Evolutionary conservation across 2,888 invertebrate species (phyloP).

Genomic region (Criorhina ranunculi): DNA sequence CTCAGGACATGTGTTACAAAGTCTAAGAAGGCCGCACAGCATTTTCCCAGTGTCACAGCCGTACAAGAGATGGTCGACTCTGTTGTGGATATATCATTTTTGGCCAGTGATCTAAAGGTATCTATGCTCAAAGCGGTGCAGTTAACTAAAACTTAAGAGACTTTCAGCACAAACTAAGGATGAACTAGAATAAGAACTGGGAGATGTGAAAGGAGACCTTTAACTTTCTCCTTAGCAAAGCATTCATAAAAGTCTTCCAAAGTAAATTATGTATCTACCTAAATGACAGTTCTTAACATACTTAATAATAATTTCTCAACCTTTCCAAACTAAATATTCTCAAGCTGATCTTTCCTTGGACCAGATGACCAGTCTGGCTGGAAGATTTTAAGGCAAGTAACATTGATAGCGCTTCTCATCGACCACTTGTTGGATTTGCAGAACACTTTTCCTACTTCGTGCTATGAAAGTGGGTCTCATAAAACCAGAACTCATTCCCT

Average conservation of each 20-base stretch:
- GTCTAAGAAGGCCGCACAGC: slow-evolving; percentile 95
- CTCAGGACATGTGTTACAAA: slow-evolving; percentile 93
- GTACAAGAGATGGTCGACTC: slow-evolving; percentile 97
- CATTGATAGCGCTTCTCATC: no score
- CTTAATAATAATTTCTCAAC: slow-evolving; percentile 39
- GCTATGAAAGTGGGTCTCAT: no score
- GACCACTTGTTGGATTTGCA: no score
- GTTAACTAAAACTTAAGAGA: slow-evolving; percentile 77
- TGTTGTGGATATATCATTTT: slow-evolving; percentile 93
- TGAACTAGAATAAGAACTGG: slow-evolving; percentile 24
- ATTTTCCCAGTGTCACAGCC: slow-evolving; percentile 95
- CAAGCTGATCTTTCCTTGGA: not conserved
- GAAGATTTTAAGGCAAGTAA: no score
- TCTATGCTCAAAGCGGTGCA: slow-evolving; percentile 89
- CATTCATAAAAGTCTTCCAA: slow-evolving; percentile 69
- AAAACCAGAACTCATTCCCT: no score
- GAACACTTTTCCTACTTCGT: no score
- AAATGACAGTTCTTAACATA: slow-evolving; percentile 17
- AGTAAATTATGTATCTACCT: slow-evolving; percentile 41
- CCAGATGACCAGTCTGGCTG: not conserved
- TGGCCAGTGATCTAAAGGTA: slow-evolving; percentile 92
- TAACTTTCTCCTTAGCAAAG: slow-evolving; percentile 48
- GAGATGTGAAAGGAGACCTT: slow-evolving; percentile 25
- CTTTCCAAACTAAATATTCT: slow-evolving; percentile 1
- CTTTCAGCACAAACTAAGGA: not conserved